Base-by-base conservation (phyloP, 2,113 vertebrate species). In the Actenoides lindsayi region DNA sequence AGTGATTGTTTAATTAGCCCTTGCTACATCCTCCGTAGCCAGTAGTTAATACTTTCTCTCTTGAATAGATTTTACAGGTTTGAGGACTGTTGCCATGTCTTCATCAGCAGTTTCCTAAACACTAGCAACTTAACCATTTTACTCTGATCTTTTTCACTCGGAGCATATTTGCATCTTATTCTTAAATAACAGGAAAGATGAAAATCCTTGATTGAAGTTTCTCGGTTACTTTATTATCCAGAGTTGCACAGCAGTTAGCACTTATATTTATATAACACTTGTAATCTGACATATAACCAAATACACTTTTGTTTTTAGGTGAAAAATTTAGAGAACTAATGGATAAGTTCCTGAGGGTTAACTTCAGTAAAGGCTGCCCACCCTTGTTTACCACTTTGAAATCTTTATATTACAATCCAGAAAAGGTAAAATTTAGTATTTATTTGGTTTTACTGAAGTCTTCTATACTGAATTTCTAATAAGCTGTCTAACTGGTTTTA, bases 351-450 rank as follows among this genome's bases (percentile, higher is more conserved):
- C 97, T 98, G 97, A 97, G 98, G 94, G 87, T 97, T 96, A 96
- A 98, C 97, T 98, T 98, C 95, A 98, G 98, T 97, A 98, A 98
- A 98, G 98, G 98, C 84, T 98, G 98, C 62, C 98, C 98, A 89
- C 98, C 98, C 63, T 97, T 98, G 97, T 98, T 98, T 97, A 98
- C 98, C 92, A 98, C 98, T 96, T 98, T 98, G 97, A 98, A 98
- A 98, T 98, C 98, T 96, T 98, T 98, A 76, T 98, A 98, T 98
- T 97, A 96, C 95, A 97, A 96, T 97, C 93, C 97, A 97, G 98
- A 98, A 98, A 98, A 98, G 98, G 98, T 98, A 98, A 98, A 95
- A 91, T 91, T 97, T 96, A 91, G 74, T 95, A 81, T 97, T 98
- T 97, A 88, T 96, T 97, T 86, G 93, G 44, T 95, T 98, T 97